Evolutionary conservation across 2,888 invertebrate species (phyloP), one percentile per base, ranked within the genome.

Genomic region (Ptycholaimellus sp.): DNA sequence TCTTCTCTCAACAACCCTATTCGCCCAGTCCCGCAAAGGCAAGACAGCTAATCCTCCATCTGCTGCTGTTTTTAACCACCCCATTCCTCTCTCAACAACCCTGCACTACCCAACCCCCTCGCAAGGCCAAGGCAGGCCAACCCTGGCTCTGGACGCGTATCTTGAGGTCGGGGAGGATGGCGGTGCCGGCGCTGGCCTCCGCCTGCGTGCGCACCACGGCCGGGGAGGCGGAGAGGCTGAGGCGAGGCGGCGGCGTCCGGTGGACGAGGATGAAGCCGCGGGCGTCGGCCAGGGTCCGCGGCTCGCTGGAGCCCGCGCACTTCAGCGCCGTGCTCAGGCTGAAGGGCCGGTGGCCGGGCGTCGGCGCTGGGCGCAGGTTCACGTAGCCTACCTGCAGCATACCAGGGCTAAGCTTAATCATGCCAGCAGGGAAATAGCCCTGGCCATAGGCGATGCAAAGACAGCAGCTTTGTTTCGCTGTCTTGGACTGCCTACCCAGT

Each of bases 281-380:
- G 1, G 76, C 71, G 0, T 73, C 70, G 0, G 74, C 73, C 1
- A 79, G 73, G 17, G 29, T 16, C 13, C 28, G 28, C n/a, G 18
- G 25, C 7, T 30, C 31, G 31, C 17, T 13, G 31, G 31, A 5
- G 27, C 46, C 41, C 21, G 42, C 43, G 38, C 50, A 76, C 72
- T 68, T 70, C 47, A 83, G 73, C 40, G 73, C 73, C 3, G 82
- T 81, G 30, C 72, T 71, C 13, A 85, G 66, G 47, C 73, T 72
- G 52, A 83, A 69, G 56, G 80, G 82, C 19, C 93, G 67, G 4
- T 87, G 67, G 4, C 90, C 93, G 3, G 87, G 82, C n/a, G 85
- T 85, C 14, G 90, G 87, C 65, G 76, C 80, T 50, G 76, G 72
- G 39, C 85, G 70, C 13, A 76, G 73, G 63, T 93, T 93, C 7